phyloP scores from a whole-genome alignment of 2,888 invertebrate genomes.

The Ptychoptera albimana region DNA sequence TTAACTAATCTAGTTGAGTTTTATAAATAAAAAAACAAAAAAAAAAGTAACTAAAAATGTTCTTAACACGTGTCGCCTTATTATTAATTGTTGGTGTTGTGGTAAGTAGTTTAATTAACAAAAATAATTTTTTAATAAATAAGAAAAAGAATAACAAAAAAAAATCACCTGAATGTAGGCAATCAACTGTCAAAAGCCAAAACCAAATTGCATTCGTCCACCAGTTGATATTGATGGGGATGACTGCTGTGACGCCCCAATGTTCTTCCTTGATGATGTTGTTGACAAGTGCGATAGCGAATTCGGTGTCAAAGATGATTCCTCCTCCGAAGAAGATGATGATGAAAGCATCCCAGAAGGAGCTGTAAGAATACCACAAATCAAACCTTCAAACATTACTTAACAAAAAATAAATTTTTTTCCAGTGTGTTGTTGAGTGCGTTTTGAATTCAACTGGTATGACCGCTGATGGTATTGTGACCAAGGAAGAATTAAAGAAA shows the following conservation, averaged over 20 bases:
- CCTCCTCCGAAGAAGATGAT: not conserved
- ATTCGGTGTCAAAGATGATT: not conserved
- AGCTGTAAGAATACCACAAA: not conserved
- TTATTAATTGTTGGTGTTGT: too few species aligned
- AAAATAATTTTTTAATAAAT: too few species aligned
- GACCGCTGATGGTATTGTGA: too few species aligned
- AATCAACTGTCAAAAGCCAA: too few species aligned
- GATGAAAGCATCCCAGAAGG: not conserved
- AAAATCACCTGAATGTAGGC: too few species aligned
- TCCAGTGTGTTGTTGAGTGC: slow-evolving; percentile 1
- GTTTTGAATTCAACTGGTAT: not conserved
- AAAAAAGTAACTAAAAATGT: too few species aligned
- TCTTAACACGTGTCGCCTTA: too few species aligned
- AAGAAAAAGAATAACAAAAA: too few species aligned
- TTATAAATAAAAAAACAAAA: too few species aligned
- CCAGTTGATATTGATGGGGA: not conserved
- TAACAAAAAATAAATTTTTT: not conserved
- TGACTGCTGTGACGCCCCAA: not conserved
- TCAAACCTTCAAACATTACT: not conserved
- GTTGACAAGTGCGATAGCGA: not conserved
- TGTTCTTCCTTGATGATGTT: not conserved
- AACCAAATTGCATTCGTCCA: not conserved
- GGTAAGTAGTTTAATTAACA: too few species aligned
- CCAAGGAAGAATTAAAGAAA: too few species aligned
- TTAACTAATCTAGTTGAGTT: too few species aligned